Base-by-base conservation (phyloP, 2,888 invertebrate genomes). In the Craniophora ligustri region DNA sequence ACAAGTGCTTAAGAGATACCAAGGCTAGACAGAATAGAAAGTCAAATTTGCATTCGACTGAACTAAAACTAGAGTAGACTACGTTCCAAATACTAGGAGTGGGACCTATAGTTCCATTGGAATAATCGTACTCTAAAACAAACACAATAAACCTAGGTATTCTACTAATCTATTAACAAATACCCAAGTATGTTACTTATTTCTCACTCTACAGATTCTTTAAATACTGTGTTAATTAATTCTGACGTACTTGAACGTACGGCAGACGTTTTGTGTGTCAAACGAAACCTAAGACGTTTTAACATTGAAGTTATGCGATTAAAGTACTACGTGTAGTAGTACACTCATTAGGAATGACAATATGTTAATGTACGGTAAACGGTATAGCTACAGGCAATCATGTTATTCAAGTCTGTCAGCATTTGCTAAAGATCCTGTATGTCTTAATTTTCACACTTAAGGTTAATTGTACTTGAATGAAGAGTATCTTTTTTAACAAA, bases 1-100 rank as follows among this genome's bases (percentile, higher is more conserved):
- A 48, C 44, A 45, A 41, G 35, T 64, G 54, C 39, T n/a, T 48
- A 36, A 5, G 16, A 11, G n/a, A 7, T 36, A 26, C 26, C 67
- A 72, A 72, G 72, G 73, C 45, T 59, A 50, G 38, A 57, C 47
- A 5, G 36, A 61, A 44, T 56, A 72, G 70, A 64, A 70, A 72
- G 73, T 67, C 35, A 51, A 58, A 67, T 72, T 72, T 70, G 61
- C 61, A 72, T 72, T 57, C 49, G 30, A 30, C 34, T 61, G 30
- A 44, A 48, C 39, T 48, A 41, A 54, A 61, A 58, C 44, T 30
- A 45, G 45, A 32, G 4, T 44, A 10, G 39, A 6, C 39, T 34
- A 42, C 34, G 23, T 28, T 32, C 16, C 38, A 7, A 31, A 14
- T 16, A n/a, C n/a, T n/a, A n/a, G n/a, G n/a, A n/a, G n/a, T n/a